A percentile compares a stretch with the other conserved stretches of the same genome.
Evolutionary conservation across 2,113 vertebrate species (phyloP).

Genomic region (Neolamprologus kungweensis): DNA sequence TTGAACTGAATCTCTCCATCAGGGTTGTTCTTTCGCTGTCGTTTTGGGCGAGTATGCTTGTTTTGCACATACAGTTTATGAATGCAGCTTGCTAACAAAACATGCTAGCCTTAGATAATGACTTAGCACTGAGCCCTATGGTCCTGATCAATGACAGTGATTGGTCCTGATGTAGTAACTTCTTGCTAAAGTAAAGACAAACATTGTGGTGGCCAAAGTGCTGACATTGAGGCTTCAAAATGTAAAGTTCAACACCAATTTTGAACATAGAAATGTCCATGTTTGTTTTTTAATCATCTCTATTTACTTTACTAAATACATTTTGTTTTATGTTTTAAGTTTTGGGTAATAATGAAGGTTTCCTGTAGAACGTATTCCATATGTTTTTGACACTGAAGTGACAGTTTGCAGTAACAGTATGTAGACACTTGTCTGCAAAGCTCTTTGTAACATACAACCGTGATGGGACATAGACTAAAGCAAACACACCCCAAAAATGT

Average conservation of each 20-base stretch:
- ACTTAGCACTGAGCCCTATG: background rate
- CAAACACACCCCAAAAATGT: background rate
- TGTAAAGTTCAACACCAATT: background rate
- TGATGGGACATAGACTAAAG: background rate
- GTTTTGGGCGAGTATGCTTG: rapidly evolving
- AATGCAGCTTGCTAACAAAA: background rate
- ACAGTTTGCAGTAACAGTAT: background rate
- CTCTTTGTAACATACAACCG: rapidly evolving
- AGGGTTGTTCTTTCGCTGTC: background rate
- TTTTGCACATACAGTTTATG: background rate
- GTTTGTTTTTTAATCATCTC: background rate
- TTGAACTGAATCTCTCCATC: background rate
- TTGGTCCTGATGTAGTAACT: background rate
- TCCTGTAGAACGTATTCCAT: background rate
- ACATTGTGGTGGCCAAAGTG: background rate
- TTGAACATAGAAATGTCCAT: background rate
- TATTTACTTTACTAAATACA: background rate
- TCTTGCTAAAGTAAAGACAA: background rate
- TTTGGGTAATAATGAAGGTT: background rate
- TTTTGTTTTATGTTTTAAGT: background rate
- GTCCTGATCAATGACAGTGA: background rate
- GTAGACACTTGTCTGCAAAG: rapidly evolving
- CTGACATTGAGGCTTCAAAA: background rate
- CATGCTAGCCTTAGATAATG: rapidly evolving
- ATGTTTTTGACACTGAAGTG: background rate